phyloP scores from a whole-genome alignment of 2,113 vertebrate genomes.

The Tretioscincus oriximinensis region DNA sequence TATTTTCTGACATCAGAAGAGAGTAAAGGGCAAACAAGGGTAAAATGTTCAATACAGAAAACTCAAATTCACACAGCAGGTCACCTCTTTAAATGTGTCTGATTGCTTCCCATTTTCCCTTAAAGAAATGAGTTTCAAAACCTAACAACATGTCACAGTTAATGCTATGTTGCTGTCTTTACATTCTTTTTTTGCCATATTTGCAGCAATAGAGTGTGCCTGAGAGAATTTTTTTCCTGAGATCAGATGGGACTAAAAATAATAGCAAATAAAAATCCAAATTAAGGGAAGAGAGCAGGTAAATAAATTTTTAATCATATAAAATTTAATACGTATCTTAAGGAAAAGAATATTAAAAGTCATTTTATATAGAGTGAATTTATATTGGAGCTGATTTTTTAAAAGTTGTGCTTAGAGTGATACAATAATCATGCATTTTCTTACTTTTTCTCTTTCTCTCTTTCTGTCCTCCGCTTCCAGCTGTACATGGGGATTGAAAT shows the following conservation, averaged over 20 bases:
- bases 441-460: not conserved
- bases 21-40: too few species aligned
- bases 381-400: slow-evolving; percentile 66
- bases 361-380: slow-evolving; percentile 75
- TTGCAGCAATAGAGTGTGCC: slow-evolving; percentile 3
- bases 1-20: too few species aligned
- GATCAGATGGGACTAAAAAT: slow-evolving; percentile 55
- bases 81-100: slow-evolving; percentile 21
- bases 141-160: slow-evolving; percentile 33
- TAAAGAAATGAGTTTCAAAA: slow-evolving; percentile 55
- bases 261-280: slow-evolving; percentile 71
- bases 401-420: slow-evolving; percentile 74
- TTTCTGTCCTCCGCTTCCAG: slow-evolving; percentile 40
- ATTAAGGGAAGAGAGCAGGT: slow-evolving; percentile 66
- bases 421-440: slow-evolving; percentile 75
- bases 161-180: slow-evolving; percentile 11
- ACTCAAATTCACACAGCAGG: too few species aligned
- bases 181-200: slow-evolving; percentile 35
- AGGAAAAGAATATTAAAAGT: slow-evolving; percentile 80
- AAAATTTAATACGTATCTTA: slow-evolving; percentile 78
- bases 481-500: slow-evolving; percentile 75
- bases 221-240: not conserved
- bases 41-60: too few species aligned
- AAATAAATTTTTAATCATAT: slow-evolving; percentile 78
- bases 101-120: slow-evolving; percentile 16